Evolutionary conservation across 2,888 invertebrate genomes (phyloP), one percentile per base, ranked within the genome.

Genomic region (Syritta pipiens): DNA sequence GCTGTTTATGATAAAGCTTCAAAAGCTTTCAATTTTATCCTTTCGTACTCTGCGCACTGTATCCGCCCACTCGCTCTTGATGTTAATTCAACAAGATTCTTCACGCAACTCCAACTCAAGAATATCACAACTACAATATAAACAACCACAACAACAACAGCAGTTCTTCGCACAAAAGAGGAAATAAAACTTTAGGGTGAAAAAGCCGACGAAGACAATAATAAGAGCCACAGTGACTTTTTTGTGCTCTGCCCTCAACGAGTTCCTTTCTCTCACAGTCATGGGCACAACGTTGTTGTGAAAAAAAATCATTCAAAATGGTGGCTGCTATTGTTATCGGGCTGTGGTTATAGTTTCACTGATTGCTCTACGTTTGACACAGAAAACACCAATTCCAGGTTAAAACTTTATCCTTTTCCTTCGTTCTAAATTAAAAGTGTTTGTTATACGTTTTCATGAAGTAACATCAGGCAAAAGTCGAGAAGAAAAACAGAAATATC

Each of bases 301-400:
- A n/a, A n/a, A 77, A 77, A 77, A 77, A 72, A 55, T 67, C 77
- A 55, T 77, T 71, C 77, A 77, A 77, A 77, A 77, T 77, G 77
- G 77, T 72, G 77, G 77, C 46, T 53, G 40, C 32, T 65, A 40
- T 55, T 46, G 32, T 72, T 46, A 46, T 63, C 77, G 53, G 65
- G 42, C 59, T 48, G 57, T 72, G 71, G n/a, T 77, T 46, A 46
- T 72, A 68, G 48, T 62, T 60, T 67, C 17, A 14, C 10, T 32
- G 5, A 35, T 42, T 30, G 20, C 44, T 59, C 9, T 35, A 32
- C 17, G 32, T 26, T 55, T 28, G 19, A 7, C 2, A 44, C 3
- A 22, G 1, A 28, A 20, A 57, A 42, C 1, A 42, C 19, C 28
- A 19, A 28, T 28, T 30, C 10, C 10, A 22, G 14, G 65, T 57